Evolutionary conservation across 35 echinoderm and acorn worm species (phyloP).

Genomic region (Ptychodera flava): DNA sequence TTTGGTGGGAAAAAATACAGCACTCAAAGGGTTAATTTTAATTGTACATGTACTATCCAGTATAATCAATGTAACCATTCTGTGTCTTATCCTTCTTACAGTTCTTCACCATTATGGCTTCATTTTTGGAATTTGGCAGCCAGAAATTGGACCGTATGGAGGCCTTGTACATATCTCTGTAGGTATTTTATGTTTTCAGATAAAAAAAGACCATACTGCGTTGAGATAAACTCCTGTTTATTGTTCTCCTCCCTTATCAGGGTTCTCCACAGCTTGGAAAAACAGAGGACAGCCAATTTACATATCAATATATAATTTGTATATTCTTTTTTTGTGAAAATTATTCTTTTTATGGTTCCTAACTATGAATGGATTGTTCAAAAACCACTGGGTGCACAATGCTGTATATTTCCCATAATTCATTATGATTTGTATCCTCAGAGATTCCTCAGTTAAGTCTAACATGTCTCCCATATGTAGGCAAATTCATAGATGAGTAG

Average conservation of each 20-base stretch:
- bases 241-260: background rate
- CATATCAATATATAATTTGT: too few species aligned
- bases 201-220: background rate
- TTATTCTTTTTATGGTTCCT: background rate
- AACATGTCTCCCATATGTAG: too few species aligned
- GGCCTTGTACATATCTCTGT: constrained; percentile 53
- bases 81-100: constrained; percentile 31
- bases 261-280: too few species aligned
- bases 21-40: too few species aligned
- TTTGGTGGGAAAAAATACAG: too few species aligned
- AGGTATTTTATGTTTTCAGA: background rate
- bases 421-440: too few species aligned
- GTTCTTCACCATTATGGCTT: constrained; percentile 65
- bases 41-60: too few species aligned
- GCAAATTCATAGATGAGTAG: background rate
- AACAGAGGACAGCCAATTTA: too few species aligned
- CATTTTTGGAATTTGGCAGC: constrained; percentile 68
- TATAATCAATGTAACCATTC: too few species aligned
- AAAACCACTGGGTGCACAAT: background rate
- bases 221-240: background rate
- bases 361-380: background rate
- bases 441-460: too few species aligned
- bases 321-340: too few species aligned
- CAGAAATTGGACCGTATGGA: constrained; percentile 62
- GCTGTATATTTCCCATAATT: background rate